Conservation (phyloP, 64 coral and sea anemone genomes). For the Porites australiensis region DNA sequence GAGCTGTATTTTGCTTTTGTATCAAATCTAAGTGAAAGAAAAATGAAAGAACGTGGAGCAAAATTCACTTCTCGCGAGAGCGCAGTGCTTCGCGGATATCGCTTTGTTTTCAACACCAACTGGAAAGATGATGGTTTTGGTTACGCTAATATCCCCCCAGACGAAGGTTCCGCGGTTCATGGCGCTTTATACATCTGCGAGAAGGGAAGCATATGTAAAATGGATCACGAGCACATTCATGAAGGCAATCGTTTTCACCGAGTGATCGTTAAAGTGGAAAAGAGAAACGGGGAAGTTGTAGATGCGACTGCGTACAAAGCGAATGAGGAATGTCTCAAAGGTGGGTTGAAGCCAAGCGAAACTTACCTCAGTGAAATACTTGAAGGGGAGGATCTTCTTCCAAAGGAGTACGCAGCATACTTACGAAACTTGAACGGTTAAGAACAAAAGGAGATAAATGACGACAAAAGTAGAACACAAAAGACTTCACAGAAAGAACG, state of each 20-base stretch:
- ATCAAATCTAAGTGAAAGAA: constrained; percentile 64
- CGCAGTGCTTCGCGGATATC: constrained; percentile 37
- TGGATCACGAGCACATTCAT: not conserved
- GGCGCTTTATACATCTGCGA: constrained; percentile 55
- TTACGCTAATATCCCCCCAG: constrained; percentile 52
- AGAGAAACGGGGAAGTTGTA: constrained; percentile 29
- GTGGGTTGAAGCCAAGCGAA: constrained; percentile 40
- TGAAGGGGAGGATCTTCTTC: constrained; percentile 66
- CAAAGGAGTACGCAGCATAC: constrained; percentile 37
- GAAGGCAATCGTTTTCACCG: constrained; percentile 8
- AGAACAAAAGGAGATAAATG: too few species aligned
- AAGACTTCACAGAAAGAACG: not conserved
- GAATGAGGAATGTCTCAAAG: constrained; percentile 25
- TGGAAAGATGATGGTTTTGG: constrained; percentile 50
- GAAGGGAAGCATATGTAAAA: not conserved
- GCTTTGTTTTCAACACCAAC: constrained; percentile 44
- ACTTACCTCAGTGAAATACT: constrained; percentile 63
- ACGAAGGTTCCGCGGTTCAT: constrained; percentile 31
- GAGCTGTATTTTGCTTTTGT: constrained; percentile 68
- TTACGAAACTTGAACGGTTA: constrained; percentile 31
- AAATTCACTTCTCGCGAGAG: constrained; percentile 36
- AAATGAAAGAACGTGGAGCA: constrained; percentile 65
- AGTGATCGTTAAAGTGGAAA: constrained; percentile 27
- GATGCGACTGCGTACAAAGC: constrained; percentile 27
- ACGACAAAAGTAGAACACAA: not conserved